Base-by-base conservation (phyloP, 2,888 invertebrate species). In the Drosophila meridiana region DNA sequence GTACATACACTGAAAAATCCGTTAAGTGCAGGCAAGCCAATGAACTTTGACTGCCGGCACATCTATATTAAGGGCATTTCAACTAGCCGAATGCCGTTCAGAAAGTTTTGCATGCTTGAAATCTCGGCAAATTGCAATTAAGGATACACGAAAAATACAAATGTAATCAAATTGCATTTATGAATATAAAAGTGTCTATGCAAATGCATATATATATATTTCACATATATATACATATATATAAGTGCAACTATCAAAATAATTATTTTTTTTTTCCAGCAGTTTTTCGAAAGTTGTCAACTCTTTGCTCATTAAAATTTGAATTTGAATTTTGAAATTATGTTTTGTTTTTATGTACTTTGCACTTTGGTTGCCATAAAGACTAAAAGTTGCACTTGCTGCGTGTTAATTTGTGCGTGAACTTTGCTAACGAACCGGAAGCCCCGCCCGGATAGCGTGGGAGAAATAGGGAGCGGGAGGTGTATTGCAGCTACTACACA, bases 381-480 rank as follows among this genome's bases (percentile, higher is more conserved):
- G 78, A 69, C 69, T 69, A 32, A 75, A 75, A 75, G 71, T 79
- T 78, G 77, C 77, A 84, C 60, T 80, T 69, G 81, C 81, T 70
- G 75, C 80, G 80, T 83, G 84, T 85, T 87, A 85, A 85, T 85
- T 85, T 85, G 83, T 87, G 87, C 87, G 84, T 83, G 77, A 87
- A 85, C 80, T 83, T 85, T 81, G 62, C 81, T 80, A 85, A 87
- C 85, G 87, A 87, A 85, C 83, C 85, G 87, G 72, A 87, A 81
- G 83, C 76, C 32, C 53, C 52, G 43, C 40, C 63, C 71, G 50
- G n/a, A 34, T 34, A 36, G 14, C 50, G 0, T 2, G 50, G 20
- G 6, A 52, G 55, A 40, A 2, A 20, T 32, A n/a, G 58, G 61
- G 47, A 52, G 43, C n/a, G 53, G 52, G 40, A 57, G 59, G 40